Conservation (phyloP, 2,797 vertebrate genomes). For the Urocyon cinereoargenteus region DNA sequence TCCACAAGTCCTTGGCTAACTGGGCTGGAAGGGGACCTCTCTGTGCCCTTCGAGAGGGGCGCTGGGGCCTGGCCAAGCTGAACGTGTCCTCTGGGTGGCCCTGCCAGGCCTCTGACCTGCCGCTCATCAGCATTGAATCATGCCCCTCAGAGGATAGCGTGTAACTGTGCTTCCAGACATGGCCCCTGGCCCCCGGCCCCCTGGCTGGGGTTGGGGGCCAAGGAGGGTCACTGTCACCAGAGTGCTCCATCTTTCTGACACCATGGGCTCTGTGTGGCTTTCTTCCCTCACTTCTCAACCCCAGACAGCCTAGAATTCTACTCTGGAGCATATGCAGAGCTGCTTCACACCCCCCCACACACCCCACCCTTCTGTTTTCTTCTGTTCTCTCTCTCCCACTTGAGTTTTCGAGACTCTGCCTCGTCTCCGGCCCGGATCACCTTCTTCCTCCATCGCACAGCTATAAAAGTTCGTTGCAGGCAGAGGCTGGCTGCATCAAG, state of each 20-base stretch:
- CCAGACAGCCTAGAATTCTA: not conserved
- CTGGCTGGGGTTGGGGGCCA: not conserved
- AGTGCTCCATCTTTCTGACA: slow-evolving; percentile 13
- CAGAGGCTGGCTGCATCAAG: slow-evolving; percentile 59
- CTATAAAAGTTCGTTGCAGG: slow-evolving; percentile 31
- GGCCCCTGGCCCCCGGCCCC: not conserved
- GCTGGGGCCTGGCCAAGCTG: not conserved
- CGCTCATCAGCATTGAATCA: slow-evolving; percentile 54
- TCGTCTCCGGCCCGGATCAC: not conserved
- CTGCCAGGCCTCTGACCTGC: not conserved
- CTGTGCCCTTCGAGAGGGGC: not conserved
- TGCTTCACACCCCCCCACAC: not conserved
- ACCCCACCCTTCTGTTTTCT: not conserved
- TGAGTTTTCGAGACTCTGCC: not conserved
- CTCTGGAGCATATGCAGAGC: not conserved
- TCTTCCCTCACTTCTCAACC: not conserved
- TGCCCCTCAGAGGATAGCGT: slow-evolving; percentile 56
- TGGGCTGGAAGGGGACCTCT: not conserved
- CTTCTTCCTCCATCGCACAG: not conserved
- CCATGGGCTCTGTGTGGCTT: not conserved
- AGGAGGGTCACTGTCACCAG: slow-evolving; percentile 31
- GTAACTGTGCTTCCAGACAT: slow-evolving; percentile 59
- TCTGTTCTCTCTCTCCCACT: not conserved
- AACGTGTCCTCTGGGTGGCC: slow-evolving; percentile 50
- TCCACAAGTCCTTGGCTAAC: not conserved